A percentile compares a stretch with the other conserved stretches of the same genome.
Evolutionary conservation across 2,888 invertebrate genomes (phyloP).

Genomic region (Frankliniella intonsa): DNA sequence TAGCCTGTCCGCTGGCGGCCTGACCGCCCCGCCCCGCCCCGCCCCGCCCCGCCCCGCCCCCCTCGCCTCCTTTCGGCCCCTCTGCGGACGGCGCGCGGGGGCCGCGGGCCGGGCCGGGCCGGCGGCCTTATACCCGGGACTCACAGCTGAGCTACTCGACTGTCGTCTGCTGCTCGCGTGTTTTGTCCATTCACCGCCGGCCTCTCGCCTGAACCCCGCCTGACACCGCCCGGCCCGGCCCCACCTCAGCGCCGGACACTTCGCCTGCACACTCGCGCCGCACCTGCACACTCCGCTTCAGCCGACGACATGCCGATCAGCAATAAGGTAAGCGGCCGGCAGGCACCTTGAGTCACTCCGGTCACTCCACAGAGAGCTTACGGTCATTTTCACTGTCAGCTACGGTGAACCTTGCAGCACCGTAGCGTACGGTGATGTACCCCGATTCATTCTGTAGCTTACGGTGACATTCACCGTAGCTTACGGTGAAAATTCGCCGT

Average conservation of each 20-base stretch:
- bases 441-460: too few species aligned
- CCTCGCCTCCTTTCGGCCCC: neutral
- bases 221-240: too few species aligned
- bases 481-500: too few species aligned
- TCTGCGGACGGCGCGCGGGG: neutral
- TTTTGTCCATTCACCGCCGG: slow-evolving; percentile 13
- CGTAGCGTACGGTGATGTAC: too few species aligned
- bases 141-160: neutral
- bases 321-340: slow-evolving; percentile 6
- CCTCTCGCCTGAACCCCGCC: neutral
- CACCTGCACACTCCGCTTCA: too few species aligned
- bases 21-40: neutral
- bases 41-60: neutral
- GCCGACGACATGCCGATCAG: neutral
- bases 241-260: neutral
- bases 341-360: too few species aligned
- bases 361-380: too few species aligned
- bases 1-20: neutral
- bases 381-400: too few species aligned
- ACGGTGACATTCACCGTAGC: too few species aligned
- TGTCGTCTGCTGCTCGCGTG: slow-evolving; percentile 15
- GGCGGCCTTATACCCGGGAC: neutral
- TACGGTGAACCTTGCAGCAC: too few species aligned
- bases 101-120: neutral
- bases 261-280: too few species aligned